A percentile compares a stretch with the other conserved stretches of the same genome.
phyloP scores from a whole-genome alignment of 1,140 invertebrate species.

The Eubasilissa regina region DNA sequence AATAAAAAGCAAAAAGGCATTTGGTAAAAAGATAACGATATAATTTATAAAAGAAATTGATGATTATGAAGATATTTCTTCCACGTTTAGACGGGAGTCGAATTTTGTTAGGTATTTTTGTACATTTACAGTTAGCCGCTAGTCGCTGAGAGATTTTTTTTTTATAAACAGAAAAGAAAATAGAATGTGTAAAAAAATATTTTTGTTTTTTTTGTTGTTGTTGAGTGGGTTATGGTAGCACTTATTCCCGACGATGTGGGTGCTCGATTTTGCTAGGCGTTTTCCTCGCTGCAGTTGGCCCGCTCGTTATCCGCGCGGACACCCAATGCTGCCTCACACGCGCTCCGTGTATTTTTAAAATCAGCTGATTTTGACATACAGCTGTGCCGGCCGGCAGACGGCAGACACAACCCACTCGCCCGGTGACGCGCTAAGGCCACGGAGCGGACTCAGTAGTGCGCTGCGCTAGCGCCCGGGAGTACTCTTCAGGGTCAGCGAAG shows the following conservation, averaged over 20 bases:
- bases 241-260: too few relatives aligned
- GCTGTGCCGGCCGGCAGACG: constrained; percentile 62
- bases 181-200: neutral
- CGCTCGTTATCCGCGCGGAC: constrained; percentile 4
- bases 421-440: neutral
- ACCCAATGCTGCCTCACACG: constrained; percentile 45
- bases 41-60: too few relatives aligned
- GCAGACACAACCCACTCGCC: constrained; percentile 5
- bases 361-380: constrained; percentile 74
- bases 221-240: too few relatives aligned
- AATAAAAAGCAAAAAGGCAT: neutral
- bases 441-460: neutral
- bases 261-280: neutral
- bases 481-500: neutral
- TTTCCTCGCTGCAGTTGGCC: neutral
- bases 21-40: neutral
- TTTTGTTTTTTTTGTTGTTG: neutral
- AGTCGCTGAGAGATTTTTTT: too few relatives aligned
- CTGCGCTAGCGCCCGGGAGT: neutral
- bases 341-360: constrained; percentile 66
- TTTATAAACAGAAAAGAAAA: neutral
- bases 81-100: neutral
- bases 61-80: too few relatives aligned
- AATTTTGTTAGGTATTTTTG: neutral
- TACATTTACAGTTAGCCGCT: too few relatives aligned